phyloP scores from a whole-genome alignment of 1,140 invertebrate genomes.

The Pararge aegeria region DNA sequence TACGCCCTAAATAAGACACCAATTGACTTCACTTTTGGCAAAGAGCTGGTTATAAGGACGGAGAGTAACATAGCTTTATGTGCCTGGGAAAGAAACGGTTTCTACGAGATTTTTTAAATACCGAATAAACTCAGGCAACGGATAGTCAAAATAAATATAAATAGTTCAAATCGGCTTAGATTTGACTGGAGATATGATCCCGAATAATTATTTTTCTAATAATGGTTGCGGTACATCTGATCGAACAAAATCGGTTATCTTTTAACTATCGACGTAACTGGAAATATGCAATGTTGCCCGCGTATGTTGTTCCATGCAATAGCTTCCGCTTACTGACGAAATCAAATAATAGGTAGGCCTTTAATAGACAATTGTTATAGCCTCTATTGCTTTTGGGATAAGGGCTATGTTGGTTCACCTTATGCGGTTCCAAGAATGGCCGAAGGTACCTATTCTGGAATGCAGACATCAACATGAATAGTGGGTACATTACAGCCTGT shows the following conservation, averaged over 20 bases:
- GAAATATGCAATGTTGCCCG: constrained; percentile 41
- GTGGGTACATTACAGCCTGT: constrained; percentile 24
- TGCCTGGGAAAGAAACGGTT: no score
- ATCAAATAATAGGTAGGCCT: constrained; percentile 43
- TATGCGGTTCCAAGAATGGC: constrained; percentile 6
- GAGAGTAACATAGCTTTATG: no score
- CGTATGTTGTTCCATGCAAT: constrained; percentile 41
- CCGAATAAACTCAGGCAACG: no score
- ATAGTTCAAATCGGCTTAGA: no score
- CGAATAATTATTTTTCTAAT: no score
- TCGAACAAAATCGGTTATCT: constrained; percentile 28
- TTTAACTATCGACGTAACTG: constrained; percentile 35
- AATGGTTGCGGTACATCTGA: not conserved
- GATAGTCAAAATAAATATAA: no score
- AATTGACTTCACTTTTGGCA: no score
- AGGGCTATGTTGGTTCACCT: constrained; percentile 8
- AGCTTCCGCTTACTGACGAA: constrained; percentile 54
- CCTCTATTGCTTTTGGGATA: constrained; percentile 4
- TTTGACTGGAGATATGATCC: no score
- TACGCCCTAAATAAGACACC: no score
- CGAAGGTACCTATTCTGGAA: constrained; percentile 25
- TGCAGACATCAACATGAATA: constrained; percentile 37
- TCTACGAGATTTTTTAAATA: no score
- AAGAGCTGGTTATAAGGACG: no score
- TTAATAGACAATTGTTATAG: constrained; percentile 17